Percentiles rank a stretch among this genome's conserved stretches.
Conservation (phyloP, 2,113 vertebrate species). For the Pollimyrus isidori region DNA sequence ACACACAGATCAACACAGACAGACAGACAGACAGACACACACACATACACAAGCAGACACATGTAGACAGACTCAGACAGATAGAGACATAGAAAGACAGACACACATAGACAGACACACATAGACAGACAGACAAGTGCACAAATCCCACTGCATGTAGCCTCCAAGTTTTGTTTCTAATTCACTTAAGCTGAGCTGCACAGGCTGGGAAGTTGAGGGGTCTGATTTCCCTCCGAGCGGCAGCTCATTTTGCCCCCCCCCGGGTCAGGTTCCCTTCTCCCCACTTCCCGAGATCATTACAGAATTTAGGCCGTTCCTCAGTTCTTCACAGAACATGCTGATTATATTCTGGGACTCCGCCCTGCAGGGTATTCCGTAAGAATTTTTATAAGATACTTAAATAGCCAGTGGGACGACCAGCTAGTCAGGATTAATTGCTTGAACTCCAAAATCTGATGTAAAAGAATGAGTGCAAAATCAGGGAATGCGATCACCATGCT, state of each 20-base stretch:
- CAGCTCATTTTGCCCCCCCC: neutral
- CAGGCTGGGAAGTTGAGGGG: neutral
- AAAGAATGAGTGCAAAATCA: neutral
- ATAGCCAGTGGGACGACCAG: neutral
- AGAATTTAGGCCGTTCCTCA: neutral
- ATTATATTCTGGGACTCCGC: neutral
- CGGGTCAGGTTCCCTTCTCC: neutral
- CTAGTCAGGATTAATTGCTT: neutral
- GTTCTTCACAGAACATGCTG: neutral
- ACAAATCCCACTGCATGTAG: neutral
- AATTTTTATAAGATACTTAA: neutral
- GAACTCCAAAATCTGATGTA: neutral
- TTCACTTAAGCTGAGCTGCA: neutral
- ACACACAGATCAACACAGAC: neutral
- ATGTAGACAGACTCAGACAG: too few relatives aligned
- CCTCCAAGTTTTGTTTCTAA: neutral
- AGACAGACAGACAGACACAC: too few relatives aligned
- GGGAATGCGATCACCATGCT: neutral
- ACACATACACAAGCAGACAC: too few relatives aligned
- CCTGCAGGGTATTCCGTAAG: neutral
- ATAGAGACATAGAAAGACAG: too few relatives aligned
- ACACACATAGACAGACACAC: too few relatives aligned
- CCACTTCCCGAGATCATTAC: neutral
- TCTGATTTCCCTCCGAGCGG: constrained; percentile 8
- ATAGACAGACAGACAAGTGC: neutral